Evolutionary conservation across 2,113 vertebrate genomes (phyloP).

Genomic region (Falcunculus frontatus): DNA sequence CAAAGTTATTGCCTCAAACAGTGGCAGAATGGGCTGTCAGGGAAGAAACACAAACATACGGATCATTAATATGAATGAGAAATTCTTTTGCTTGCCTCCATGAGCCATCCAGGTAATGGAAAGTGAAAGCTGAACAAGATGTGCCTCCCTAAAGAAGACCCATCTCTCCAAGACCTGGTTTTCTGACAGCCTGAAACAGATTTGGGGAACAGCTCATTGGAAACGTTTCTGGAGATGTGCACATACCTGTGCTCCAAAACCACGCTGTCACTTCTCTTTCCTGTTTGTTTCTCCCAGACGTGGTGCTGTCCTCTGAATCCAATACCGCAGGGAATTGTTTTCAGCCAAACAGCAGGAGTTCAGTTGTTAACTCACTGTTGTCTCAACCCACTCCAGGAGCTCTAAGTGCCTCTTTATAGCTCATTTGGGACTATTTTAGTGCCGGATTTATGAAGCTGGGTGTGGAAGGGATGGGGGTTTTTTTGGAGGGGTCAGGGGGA

Average conservation of each 20-base stretch:
- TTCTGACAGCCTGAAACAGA: background rate
- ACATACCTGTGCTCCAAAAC: background rate
- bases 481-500: background rate
- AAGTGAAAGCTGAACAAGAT: background rate
- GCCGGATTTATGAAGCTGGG: background rate
- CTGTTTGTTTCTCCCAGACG: background rate
- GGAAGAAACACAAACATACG: rapidly evolving
- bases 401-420: background rate
- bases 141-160: background rate
- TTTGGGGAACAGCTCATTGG: background rate
- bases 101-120: background rate
- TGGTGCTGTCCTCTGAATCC: background rate
- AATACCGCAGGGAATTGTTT: background rate
- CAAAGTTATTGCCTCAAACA: background rate
- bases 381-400: background rate
- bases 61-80: background rate
- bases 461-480: rapidly evolving
- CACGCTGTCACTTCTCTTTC: background rate
- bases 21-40: background rate
- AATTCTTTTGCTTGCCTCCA: background rate
- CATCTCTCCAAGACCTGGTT: background rate
- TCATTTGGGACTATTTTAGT: background rate
- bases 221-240: background rate
- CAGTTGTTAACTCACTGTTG: background rate
- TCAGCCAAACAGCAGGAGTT: background rate